Conservation (phyloP, 2,113 vertebrate species). For the Eulacestoma nigropectus region DNA sequence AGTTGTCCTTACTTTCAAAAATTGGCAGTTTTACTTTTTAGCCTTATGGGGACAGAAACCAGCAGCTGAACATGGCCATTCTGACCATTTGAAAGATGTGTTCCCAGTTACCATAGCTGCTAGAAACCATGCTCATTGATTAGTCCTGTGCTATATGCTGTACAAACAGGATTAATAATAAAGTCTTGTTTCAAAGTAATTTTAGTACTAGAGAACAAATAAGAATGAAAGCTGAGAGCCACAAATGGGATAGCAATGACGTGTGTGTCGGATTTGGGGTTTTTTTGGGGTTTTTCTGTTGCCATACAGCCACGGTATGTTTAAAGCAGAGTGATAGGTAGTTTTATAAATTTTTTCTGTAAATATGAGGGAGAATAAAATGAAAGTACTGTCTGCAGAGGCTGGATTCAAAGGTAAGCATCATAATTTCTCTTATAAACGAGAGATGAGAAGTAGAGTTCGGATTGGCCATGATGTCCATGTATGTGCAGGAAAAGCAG, state of each 20-base stretch:
- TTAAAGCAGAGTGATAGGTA: background rate
- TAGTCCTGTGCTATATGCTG: background rate
- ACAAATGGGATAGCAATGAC: background rate
- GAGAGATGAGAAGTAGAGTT: background rate
- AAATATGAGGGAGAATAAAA: background rate
- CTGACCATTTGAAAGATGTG: background rate
- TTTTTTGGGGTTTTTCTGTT: background rate
- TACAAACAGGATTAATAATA: background rate
- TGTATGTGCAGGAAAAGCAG: background rate
- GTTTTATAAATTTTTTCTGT: background rate
- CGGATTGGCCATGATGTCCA: accelerated
- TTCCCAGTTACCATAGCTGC: background rate
- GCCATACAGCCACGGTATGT: background rate
- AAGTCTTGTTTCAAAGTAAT: background rate
- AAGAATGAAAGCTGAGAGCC: background rate
- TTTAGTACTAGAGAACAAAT: background rate
- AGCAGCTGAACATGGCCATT: background rate
- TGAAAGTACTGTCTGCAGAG: background rate
- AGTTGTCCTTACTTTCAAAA: background rate
- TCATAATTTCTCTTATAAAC: background rate
- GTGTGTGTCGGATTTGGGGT: background rate
- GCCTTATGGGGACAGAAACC: background rate
- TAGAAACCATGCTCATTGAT: background rate
- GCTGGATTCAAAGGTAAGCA: background rate
- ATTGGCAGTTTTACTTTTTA: background rate